Evolutionary conservation across 2,888 invertebrate species (phyloP), one percentile per base, ranked within the genome.

Genomic region (Tridacna crocea): DNA sequence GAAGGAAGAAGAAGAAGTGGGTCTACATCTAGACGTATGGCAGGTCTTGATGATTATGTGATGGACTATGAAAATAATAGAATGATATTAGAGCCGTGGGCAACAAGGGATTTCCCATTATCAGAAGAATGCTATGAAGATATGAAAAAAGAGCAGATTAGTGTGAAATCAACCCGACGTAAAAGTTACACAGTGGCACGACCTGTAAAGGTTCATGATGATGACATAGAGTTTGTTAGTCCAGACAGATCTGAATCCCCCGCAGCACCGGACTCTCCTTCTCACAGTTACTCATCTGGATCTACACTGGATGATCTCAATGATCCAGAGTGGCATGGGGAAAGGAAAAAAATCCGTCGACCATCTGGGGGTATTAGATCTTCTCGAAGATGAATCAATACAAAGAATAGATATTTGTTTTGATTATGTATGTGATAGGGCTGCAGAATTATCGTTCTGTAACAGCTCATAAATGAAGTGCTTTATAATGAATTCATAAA

Each of bases 311-410:
- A 91, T 17, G 92, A 92, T 66, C 91, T 91, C 0, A 90, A 92
- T 80, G 94, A 94, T 79, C 93, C 93, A 0, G 94, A 94, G 76
- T 94, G 94, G 94, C 91, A 79, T 36, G 82, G 51, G 1, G 63
- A 77, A 47, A 47, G 11, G 12, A 63, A 63, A 26, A 68, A 75
- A 27, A 81, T 81, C 58, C 47, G 84, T 22, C 63, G 81, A 27
- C 76, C 84, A 17, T 84, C 84, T 12, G 36, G 79, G 11, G 79
- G 80, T 51, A 75, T 61, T 75, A 81, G 75, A 48, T 79, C 79
- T 61, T 24, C 77, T 48, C 76, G 80, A 61, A 81, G 84, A 84
- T 84, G 84, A 84, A 61, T 46, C 22, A 3, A 19, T 11, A 48
- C 15, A 24, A n/a, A 66, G 6, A n/a, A 66, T 17, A 66, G 1